Evolutionary conservation across 2,113 vertebrate species (phyloP).

Genomic region (Lepisosteus oculatus): DNA sequence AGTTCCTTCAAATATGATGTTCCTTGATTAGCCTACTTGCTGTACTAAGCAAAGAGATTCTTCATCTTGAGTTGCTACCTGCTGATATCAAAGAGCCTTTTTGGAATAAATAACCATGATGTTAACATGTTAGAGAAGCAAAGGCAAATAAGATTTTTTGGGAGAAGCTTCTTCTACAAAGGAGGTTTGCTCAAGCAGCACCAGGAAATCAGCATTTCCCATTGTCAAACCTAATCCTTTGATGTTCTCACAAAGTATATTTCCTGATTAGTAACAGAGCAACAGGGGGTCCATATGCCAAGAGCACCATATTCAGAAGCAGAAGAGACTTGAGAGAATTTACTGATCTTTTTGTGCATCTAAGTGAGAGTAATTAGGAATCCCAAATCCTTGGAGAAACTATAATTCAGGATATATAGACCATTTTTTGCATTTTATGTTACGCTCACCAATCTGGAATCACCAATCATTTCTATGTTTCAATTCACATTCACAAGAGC

Average conservation of each 20-base stretch:
- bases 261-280: slow-evolving; percentile 36
- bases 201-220: slow-evolving; percentile 19
- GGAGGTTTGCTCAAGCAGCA: slow-evolving; percentile 18
- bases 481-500: too few relatives aligned
- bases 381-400: too few relatives aligned
- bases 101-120: slow-evolving; percentile 7
- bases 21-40: too few relatives aligned
- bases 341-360: neutral
- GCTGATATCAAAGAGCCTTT: slow-evolving; percentile 6
- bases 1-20: neutral
- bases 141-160: neutral
- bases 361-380: too few relatives aligned
- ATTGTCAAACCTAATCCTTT: slow-evolving; percentile 33
- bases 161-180: slow-evolving; percentile 13
- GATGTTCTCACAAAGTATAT: slow-evolving; percentile 34
- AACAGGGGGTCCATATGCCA: slow-evolving; percentile 37
- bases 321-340: neutral
- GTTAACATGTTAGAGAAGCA: slow-evolving; percentile 9
- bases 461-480: too few relatives aligned
- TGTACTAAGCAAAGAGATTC: too few relatives aligned
- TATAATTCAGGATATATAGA: too few relatives aligned
- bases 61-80: neutral
- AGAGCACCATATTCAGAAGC: slow-evolving; percentile 21
- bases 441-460: too few relatives aligned
- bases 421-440: too few relatives aligned